A percentile compares a stretch with the other conserved stretches of the same genome.
phyloP scores from a whole-genome alignment of 1,140 invertebrate species.

The Lineus longissimus region DNA sequence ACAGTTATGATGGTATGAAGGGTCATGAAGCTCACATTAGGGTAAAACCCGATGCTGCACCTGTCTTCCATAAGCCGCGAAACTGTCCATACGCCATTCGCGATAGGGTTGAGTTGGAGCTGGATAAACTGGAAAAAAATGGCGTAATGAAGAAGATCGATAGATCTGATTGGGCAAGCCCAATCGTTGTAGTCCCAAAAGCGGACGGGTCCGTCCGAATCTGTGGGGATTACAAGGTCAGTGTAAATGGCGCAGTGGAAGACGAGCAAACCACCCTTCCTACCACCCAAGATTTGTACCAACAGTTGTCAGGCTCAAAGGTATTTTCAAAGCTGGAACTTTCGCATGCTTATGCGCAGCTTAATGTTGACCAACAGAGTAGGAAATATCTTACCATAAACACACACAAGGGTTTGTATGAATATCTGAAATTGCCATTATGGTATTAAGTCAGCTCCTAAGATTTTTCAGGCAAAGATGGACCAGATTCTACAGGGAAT shows the following conservation, averaged over 20 bases:
- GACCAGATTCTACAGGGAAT: no score
- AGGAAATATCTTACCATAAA: no score
- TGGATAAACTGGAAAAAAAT: conserved; percentile 40
- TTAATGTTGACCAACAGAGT: conserved; percentile 19
- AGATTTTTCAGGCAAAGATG: no score
- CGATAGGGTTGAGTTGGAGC: conserved; percentile 43
- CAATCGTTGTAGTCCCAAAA: conserved; percentile 27
- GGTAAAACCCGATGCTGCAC: conserved; percentile 10
- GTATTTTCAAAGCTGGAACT: conserved; percentile 25
- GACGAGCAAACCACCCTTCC: neutral
- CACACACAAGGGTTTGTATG: no score
- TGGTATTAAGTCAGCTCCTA: no score
- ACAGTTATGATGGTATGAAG: conserved; percentile 2
- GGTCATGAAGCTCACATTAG: conserved; percentile 16
- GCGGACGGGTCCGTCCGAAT: conserved; percentile 25
- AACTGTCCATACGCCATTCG: conserved; percentile 35
- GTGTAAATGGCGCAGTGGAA: conserved; percentile 24
- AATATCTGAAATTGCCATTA: no score
- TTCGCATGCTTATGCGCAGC: conserved; percentile 24
- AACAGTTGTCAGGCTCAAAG: neutral
- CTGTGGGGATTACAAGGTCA: conserved; percentile 42
- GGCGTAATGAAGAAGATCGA: conserved; percentile 46
- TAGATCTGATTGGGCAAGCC: conserved; percentile 35
- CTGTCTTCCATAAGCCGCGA: conserved; percentile 21
- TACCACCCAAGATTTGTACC: neutral